These are phyloP conservation scores for Aplysina aerophoba DNA, from an alignment of 37 sponge, comb jelly and placozoan species.

Conservation along the genomic window DNA sequence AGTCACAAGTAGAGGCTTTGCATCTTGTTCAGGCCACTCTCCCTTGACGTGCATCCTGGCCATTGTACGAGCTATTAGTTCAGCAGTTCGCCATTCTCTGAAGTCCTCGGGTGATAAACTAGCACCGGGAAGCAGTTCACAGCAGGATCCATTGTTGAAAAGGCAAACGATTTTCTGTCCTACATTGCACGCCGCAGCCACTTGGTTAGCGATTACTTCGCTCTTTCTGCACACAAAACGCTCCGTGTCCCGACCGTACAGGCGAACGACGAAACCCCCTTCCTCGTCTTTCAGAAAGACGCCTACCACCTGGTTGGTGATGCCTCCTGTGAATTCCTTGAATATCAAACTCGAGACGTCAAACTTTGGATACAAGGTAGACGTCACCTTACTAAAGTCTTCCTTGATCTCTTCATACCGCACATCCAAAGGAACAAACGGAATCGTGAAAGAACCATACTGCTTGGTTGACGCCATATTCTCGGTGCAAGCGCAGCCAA, in stretches of 20 bases:
- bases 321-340: constrained; percentile 1
- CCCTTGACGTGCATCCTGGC: constrained; percentile 68
- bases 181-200: constrained; percentile 34
- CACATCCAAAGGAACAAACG: background rate
- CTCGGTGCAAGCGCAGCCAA: too few relatives aligned
- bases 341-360: background rate
- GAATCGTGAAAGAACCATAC: background rate
- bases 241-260: constrained; percentile 76
- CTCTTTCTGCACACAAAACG: constrained; percentile 50
- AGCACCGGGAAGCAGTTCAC: constrained; percentile 64
- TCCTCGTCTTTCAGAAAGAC: too few relatives aligned
- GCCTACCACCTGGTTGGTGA: constrained; percentile 6
- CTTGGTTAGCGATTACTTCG: constrained; percentile 49
- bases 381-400: background rate
- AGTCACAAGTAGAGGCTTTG: constrained; percentile 30
- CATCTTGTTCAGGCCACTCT: background rate
- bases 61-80: constrained; percentile 51
- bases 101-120: constrained; percentile 49
- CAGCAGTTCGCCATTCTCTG: constrained; percentile 37
- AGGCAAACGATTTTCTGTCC: constrained; percentile 47
- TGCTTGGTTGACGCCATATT: background rate
- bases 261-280: constrained; percentile 44
- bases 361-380: background rate
- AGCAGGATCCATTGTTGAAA: constrained; percentile 76
- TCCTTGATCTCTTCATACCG: background rate